Evolutionary conservation across 2,888 invertebrate genomes (phyloP).

Genomic region (Candidula unifasciata): DNA sequence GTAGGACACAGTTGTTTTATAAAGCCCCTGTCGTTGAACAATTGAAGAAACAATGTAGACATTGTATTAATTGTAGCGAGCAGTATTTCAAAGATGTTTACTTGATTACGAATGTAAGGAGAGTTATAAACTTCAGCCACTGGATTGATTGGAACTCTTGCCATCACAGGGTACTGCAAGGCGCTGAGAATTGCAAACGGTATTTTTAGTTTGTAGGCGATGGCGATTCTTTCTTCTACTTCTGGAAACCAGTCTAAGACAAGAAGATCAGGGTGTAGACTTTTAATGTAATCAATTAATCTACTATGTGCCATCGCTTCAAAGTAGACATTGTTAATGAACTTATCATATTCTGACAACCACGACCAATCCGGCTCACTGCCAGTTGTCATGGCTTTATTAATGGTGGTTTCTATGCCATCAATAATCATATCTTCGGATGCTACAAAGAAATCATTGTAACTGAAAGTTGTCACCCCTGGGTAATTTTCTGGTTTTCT

Average conservation of each 20-base stretch:
- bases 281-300: neutral
- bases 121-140: constrained; percentile 7
- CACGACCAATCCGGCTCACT: neutral
- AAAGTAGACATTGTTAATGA: neutral
- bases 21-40: neutral
- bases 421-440: neutral
- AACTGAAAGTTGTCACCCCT: constrained; percentile 2
- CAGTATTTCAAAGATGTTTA: neutral
- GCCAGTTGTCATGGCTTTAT: neutral
- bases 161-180: neutral
- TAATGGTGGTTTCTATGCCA: neutral
- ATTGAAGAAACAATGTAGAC: neutral
- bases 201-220: neutral
- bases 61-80: neutral
- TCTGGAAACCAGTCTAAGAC: neutral
- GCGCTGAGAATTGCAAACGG: neutral
- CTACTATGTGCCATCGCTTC: neutral
- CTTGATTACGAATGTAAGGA: neutral
- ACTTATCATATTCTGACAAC: neutral
- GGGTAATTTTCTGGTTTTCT: neutral
- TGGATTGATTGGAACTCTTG: neutral
- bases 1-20: neutral
- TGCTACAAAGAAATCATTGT: neutral
- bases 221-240: neutral
- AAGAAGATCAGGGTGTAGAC: neutral